Conservation (phyloP, 2,113 vertebrate genomes). For the Rhagologus leucostigma region DNA sequence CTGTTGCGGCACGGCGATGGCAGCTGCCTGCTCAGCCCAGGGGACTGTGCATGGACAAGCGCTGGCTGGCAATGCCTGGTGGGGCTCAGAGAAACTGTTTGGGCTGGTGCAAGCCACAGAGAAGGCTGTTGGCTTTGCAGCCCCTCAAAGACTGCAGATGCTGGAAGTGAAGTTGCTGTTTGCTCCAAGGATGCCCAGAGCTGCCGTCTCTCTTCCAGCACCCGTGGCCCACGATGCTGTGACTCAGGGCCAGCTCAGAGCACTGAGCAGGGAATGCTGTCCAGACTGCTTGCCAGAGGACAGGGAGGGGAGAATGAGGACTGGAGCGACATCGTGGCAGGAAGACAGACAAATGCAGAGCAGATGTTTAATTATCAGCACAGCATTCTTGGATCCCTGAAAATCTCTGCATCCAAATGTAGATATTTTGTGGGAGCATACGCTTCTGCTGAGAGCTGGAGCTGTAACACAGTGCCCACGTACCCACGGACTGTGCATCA, state of each 20-base stretch:
- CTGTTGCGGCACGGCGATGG: not conserved
- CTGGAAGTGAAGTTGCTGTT: not conserved
- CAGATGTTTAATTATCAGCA: constrained; percentile 63
- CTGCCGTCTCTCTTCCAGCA: not conserved
- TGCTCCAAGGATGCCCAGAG: not conserved
- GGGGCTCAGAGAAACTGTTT: not conserved
- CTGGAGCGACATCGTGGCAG: rapidly evolving
- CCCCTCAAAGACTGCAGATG: rapidly evolving
- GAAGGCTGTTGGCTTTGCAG: not conserved
- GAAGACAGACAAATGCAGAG: constrained; percentile 44
- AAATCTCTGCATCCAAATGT: constrained; percentile 49
- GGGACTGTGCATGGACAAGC: not conserved
- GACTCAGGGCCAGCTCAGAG: not conserved
- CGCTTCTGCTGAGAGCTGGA: not conserved
- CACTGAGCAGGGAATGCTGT: not conserved
- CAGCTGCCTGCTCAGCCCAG: not conserved
- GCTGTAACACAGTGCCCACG: not conserved
- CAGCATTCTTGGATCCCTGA: not conserved
- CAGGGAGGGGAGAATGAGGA: not conserved
- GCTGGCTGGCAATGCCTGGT: not conserved
- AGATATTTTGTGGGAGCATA: constrained; percentile 21
- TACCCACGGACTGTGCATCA: rapidly evolving
- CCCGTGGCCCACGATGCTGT: not conserved
- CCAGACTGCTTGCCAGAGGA: not conserved
- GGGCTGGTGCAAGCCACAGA: not conserved